phyloP scores from a whole-genome alignment of 2,888 invertebrate genomes.

The Saturnia japonica region DNA sequence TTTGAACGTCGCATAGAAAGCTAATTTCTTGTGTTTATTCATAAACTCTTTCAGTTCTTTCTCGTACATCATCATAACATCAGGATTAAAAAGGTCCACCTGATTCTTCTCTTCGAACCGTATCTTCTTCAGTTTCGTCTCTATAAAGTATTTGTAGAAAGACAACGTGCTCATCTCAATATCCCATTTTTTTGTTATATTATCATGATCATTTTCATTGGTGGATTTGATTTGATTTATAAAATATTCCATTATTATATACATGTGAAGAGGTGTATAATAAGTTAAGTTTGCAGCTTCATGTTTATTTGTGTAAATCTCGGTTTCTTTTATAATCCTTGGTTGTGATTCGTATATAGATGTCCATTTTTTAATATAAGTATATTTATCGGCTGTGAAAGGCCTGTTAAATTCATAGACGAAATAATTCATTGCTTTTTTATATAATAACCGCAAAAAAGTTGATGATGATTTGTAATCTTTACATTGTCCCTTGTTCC shows the following conservation, averaged over 20 bases:
- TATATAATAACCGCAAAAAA: background rate
- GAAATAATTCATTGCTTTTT: conserved; percentile 1
- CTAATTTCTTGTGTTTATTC: conserved; percentile 22
- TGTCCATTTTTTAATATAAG: background rate
- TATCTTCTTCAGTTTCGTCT: conserved; percentile 25
- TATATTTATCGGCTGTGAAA: background rate
- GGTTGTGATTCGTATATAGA: background rate
- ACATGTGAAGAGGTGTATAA: conserved; percentile 22
- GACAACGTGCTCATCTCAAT: conserved; percentile 20
- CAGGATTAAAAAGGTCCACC: conserved; percentile 23
- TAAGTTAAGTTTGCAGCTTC: background rate
- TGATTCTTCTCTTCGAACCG: conserved; percentile 25
- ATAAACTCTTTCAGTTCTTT: conserved; percentile 4
- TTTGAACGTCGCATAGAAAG: conserved; percentile 19
- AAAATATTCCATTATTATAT: conserved; percentile 23
- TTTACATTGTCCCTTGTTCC: background rate
- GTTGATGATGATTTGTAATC: background rate
- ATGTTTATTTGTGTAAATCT: background rate
- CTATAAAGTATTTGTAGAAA: conserved; percentile 24
- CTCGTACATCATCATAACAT: conserved; percentile 16
- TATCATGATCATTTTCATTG: background rate
- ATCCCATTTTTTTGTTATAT: conserved; percentile 18
- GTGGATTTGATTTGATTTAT: conserved; percentile 9
- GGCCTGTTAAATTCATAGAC: background rate
- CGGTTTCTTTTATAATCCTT: background rate